phyloP scores from a whole-genome alignment of 2,888 invertebrate genomes.

The Lithosia quadra region DNA sequence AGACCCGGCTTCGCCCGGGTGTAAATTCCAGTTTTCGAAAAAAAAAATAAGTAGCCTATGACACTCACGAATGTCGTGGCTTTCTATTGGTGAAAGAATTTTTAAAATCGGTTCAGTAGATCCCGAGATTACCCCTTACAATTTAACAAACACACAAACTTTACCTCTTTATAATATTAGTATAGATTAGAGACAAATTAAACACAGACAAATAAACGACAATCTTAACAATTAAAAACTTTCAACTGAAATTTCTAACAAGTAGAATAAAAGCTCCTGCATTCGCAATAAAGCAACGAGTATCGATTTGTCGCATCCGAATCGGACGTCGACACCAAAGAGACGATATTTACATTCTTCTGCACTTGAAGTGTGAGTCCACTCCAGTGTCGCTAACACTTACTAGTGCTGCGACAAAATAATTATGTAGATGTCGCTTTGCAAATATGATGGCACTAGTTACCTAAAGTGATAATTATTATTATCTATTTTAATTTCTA shows the following conservation, averaged over 20 bases:
- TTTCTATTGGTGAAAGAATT: too few relatives aligned
- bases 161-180: too few relatives aligned
- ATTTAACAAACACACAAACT: too few relatives aligned
- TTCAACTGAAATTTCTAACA: background rate
- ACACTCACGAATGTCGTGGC: too few relatives aligned
- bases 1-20: too few relatives aligned
- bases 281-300: constrained; percentile 61
- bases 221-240: constrained; percentile 6
- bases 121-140: too few relatives aligned
- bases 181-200: background rate
- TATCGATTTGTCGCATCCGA: constrained; percentile 74
- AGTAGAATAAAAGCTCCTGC: constrained; percentile 52
- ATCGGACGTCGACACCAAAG: constrained; percentile 58
- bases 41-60: too few relatives aligned
- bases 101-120: too few relatives aligned
- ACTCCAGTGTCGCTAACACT: constrained; percentile 8
- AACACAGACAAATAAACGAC: background rate
- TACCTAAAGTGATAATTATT: too few relatives aligned
- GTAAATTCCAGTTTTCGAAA: too few relatives aligned
- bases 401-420: background rate
- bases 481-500: too few relatives aligned
- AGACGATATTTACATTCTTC: constrained; percentile 49
- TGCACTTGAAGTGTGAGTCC: constrained; percentile 23
- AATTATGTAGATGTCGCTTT: background rate
- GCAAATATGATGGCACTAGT: background rate